phyloP scores from a whole-genome alignment of 2,113 vertebrate genomes.

The Gopherus evgoodei region DNA sequence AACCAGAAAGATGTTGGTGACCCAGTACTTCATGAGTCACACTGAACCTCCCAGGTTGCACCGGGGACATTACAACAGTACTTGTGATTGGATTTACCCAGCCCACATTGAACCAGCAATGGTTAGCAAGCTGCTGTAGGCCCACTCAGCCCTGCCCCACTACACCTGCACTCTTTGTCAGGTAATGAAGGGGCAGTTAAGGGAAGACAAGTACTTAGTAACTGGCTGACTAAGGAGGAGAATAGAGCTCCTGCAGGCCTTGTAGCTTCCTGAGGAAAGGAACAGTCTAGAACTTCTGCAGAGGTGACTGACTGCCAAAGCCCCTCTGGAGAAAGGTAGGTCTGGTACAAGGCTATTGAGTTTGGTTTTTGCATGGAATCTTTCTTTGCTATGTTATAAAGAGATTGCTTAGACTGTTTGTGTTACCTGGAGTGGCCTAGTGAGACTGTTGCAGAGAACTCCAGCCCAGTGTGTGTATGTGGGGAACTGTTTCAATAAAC shows the following conservation, averaged over 20 bases:
- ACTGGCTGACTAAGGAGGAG: not conserved
- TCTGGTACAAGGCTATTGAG: not conserved
- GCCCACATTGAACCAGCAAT: not conserved
- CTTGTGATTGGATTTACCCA: no score
- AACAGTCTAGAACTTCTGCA: not conserved
- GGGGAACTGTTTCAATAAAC: not conserved
- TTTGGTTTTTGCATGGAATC: not conserved
- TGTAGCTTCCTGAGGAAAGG: not conserved
- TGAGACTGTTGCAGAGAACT: not conserved
- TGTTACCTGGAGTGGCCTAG: not conserved
- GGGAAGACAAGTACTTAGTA: not conserved
- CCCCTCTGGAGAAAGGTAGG: not conserved
- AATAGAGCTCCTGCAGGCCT: not conserved
- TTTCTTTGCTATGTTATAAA: not conserved
- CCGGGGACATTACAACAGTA: not conserved
- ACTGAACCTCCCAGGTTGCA: not conserved
- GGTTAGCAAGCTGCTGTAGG: not conserved
- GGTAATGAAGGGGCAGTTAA: not conserved
- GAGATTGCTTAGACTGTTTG: not conserved
- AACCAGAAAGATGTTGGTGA: slow-evolving; percentile 41
- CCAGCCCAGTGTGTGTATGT: not conserved
- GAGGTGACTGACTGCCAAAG: no score
- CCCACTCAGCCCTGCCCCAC: not conserved
- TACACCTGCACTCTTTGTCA: not conserved
- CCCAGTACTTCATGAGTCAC: slow-evolving; percentile 29